Evolutionary conservation across 2,113 vertebrate genomes (phyloP), one percentile per base, ranked within the genome.

Genomic region (Meleagris gallopavo): DNA sequence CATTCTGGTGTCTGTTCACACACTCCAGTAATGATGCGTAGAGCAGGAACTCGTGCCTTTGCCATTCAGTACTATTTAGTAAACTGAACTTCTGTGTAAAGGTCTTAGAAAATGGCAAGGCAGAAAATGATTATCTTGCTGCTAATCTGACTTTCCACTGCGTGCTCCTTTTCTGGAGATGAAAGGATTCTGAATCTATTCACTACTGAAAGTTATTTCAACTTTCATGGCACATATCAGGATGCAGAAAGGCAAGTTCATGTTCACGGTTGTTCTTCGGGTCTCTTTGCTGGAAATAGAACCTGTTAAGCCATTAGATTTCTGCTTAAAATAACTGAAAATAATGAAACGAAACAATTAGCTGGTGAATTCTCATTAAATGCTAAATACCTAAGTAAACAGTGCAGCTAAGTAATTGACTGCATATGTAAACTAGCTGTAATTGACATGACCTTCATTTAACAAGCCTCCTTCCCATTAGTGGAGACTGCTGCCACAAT

Each of bases 21-120:
- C 45, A 61, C 97, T 97, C 90, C 38, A 45, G 80, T 92, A 67
- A 95, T 96, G 93, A 67, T 95, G 96, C 15, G 45, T 69, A 73
- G 78, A 85, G 94, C 92, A 86, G 88, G 81, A 90, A 75, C 74
- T 90, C 89, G 72, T 94, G 90, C 79, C 24, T 93, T 66, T 86
- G 87, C 46, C 52, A 83, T 94, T 95, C 94, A 66, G 75, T 92
- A 95, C 94, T 96, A 77, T 92, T 93, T 94, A 97, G 93, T 87
- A 94, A 93, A 94, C 55, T 62, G 79, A 90, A 93, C 87, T 89
- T 93, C 61, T 88, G 46, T 75, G 21, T 96, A 95, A 97, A 98
- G 93, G 97, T 95, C 90, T 97, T 92, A 43, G 88, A 92, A 96
- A 96, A 97, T 95, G 94, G 94, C 95, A 95, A 94, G 48, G 66